Conservation (phyloP, 2,113 vertebrate species). For the Sylvilagus bachmani region DNA sequence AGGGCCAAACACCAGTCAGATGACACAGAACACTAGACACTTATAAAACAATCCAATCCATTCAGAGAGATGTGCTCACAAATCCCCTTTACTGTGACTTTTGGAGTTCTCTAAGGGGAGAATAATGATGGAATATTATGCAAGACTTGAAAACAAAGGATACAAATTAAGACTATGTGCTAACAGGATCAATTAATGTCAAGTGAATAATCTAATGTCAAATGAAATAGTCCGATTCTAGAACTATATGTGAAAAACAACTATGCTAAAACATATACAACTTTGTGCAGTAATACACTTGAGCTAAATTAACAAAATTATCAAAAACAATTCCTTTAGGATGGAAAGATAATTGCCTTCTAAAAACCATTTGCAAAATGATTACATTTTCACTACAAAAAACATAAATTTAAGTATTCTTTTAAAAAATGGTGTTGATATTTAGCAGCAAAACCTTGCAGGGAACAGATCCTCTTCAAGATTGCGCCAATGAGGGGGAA, state of each 20-base stretch:
- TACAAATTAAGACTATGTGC: background rate
- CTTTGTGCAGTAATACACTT: background rate
- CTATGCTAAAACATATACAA: background rate
- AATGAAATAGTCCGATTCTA: background rate
- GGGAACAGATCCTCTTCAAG: background rate
- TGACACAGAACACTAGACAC: background rate
- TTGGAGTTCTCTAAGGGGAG: conserved; percentile 36
- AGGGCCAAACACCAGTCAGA: background rate
- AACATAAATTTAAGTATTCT: background rate
- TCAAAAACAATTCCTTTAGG: background rate
- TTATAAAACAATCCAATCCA: background rate
- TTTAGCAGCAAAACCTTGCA: background rate
- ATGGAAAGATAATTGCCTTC: background rate
- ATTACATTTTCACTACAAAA: conserved; percentile 48
- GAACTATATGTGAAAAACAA: background rate
- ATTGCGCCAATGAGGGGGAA: background rate
- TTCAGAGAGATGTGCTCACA: background rate
- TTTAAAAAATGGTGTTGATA: background rate
- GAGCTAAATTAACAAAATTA: background rate
- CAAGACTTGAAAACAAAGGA: conserved; percentile 7
- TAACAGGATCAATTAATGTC: background rate
- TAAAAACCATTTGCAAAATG: background rate
- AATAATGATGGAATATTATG: background rate
- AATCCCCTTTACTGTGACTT: background rate
- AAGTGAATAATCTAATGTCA: background rate